These are phyloP conservation scores for Athrips mouffetella DNA, from an alignment of 2,888 invertebrate genomes.

Conservation along the genomic window DNA sequence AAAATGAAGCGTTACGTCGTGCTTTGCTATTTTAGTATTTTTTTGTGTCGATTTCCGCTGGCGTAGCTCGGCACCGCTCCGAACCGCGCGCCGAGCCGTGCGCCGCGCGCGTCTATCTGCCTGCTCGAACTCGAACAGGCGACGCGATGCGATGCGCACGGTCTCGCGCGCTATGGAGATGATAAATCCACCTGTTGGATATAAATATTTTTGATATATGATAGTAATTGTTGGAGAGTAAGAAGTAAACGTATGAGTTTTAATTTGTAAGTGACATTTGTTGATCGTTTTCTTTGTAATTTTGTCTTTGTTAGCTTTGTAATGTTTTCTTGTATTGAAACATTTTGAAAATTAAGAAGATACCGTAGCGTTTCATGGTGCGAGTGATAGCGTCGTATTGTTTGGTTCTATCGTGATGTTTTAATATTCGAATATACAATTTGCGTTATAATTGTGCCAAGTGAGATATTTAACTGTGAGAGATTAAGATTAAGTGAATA, in stretches of 20 bases:
- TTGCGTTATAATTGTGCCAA: slow-evolving; percentile 76
- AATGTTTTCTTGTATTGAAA: slow-evolving; percentile 65
- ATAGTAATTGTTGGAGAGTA: slow-evolving; percentile 70
- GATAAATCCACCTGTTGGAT: slow-evolving; percentile 43
- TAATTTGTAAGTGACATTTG: slow-evolving; percentile 76
- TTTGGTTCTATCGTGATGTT: slow-evolving; percentile 53
- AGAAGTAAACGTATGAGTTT: slow-evolving; percentile 68
- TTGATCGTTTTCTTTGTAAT: slow-evolving; percentile 75
- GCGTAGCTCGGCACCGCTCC: too few relatives aligned
- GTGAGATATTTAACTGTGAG: slow-evolving; percentile 73
- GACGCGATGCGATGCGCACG: slow-evolving; percentile 4
- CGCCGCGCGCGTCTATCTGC: slow-evolving; percentile 15
- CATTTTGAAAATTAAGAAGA: slow-evolving; percentile 48
- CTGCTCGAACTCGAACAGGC: too few relatives aligned
- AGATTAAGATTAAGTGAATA: slow-evolving; percentile 75
- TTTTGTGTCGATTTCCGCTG: too few relatives aligned
- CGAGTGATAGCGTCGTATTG: slow-evolving; percentile 49
- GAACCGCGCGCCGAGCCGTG: slow-evolving; percentile 7
- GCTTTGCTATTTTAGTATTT: too few relatives aligned
- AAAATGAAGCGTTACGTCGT: too few relatives aligned
- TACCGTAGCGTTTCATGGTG: slow-evolving; percentile 56
- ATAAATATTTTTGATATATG: slow-evolving; percentile 65
- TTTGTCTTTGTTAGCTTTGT: slow-evolving; percentile 76
- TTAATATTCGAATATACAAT: slow-evolving; percentile 65
- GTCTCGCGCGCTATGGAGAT: slow-evolving; percentile 33